Evolutionary conservation across 1,140 invertebrate species (phyloP).

Genomic region (Caerostris darwini): DNA sequence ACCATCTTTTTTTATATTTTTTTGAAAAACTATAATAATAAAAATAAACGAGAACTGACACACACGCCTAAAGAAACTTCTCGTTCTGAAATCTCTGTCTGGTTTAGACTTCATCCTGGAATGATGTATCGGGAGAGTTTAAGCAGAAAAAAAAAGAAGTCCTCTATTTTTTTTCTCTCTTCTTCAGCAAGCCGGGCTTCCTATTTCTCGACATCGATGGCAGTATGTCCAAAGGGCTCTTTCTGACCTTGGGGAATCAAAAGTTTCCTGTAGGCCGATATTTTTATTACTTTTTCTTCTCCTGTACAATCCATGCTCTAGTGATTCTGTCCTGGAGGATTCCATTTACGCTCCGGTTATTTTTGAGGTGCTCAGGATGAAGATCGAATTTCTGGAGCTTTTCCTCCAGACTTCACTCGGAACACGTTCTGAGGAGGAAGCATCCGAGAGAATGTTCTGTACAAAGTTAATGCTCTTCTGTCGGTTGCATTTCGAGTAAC

Average conservation of each 20-base stretch:
- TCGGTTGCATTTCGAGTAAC: too few species aligned
- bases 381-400: conserved; percentile 9
- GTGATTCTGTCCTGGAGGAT: conserved; percentile 13
- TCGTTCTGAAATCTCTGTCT: conserved; percentile 20
- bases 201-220: conserved; percentile 60
- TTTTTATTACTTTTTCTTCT: conserved; percentile 33
- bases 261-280: conserved; percentile 13
- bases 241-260: conserved; percentile 54
- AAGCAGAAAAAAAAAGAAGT: not conserved
- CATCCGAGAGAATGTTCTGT: too few species aligned
- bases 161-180: not conserved
- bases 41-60: not conserved
- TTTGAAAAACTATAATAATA: not conserved
- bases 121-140: not conserved
- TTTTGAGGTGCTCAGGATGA: conserved; percentile 21
- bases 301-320: conserved; percentile 28
- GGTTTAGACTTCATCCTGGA: conserved; percentile 38
- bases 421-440: not conserved
- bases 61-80: not conserved
- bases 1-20: not conserved
- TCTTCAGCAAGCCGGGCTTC: not conserved
- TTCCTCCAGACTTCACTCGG: not conserved
- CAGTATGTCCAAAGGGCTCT: conserved; percentile 37
- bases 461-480: too few species aligned
- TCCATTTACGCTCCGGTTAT: conserved; percentile 59